Percentiles rank a stretch among this genome's conserved stretches.
These are phyloP conservation scores for Sebastiscus albofasciatus DNA, from an alignment of 2,797 vertebrate species.

Conservation along the genomic window DNA sequence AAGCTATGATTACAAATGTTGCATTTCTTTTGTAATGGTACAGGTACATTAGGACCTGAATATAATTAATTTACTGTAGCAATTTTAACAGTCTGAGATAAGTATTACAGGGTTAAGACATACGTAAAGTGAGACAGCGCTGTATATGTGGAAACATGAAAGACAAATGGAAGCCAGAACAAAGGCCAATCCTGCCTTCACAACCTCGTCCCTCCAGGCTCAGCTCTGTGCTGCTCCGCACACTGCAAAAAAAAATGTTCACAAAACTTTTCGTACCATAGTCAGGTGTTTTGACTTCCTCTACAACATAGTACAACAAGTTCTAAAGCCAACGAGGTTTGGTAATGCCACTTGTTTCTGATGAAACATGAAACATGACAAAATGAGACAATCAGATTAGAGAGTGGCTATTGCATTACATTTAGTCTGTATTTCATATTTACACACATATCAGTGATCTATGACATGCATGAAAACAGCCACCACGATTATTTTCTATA, in stretches of 20 bases:
- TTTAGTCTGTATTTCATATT: not conserved
- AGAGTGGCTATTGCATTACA: not conserved
- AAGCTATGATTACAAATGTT: not conserved
- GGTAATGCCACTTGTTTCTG: not conserved
- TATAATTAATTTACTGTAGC: not conserved
- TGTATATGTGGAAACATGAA: not conserved
- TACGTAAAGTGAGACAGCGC: not conserved
- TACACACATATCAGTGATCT: not conserved
- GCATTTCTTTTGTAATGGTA: not conserved
- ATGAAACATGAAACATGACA: not conserved
- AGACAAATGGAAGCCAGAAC: not conserved
- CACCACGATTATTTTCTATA: not conserved
- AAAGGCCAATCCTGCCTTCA: not conserved
- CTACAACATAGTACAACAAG: not conserved
- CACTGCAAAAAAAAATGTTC: not conserved
- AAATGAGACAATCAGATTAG: not conserved
- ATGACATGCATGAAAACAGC: not conserved
- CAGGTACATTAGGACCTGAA: not conserved
- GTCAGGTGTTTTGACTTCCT: not conserved
- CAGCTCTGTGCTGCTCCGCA: not conserved
- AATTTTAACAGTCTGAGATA: not conserved
- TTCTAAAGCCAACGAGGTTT: not conserved
- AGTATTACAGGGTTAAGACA: not conserved
- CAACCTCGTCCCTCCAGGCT: not conserved
- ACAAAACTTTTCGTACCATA: not conserved